Percentiles rank a stretch among this genome's conserved stretches.
These are phyloP conservation scores for Agrochola macilenta DNA, from an alignment of 2,888 invertebrate species.

Conservation along the genomic window DNA sequence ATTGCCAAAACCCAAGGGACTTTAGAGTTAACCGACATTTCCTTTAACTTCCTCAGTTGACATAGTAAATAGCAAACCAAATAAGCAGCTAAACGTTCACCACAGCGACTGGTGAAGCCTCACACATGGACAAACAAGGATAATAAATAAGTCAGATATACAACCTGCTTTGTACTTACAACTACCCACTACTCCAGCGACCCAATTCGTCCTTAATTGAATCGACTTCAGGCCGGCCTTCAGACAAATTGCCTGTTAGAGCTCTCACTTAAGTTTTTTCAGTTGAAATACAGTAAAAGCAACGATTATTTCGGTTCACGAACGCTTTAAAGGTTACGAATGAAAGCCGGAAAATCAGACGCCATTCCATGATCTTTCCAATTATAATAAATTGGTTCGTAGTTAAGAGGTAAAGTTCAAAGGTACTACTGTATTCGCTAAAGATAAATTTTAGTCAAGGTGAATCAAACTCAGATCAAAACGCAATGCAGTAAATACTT, in stretches of 20 bases:
- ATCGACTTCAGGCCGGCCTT: conserved; percentile 66
- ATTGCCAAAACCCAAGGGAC: not conserved
- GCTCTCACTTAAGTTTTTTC: conserved; percentile 61
- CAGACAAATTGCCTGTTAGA: conserved; percentile 65
- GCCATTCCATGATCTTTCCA: conserved; percentile 25
- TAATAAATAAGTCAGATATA: conserved; percentile 52
- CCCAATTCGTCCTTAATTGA: conserved; percentile 71
- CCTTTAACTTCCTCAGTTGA: not conserved
- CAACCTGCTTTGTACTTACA: conserved; percentile 53
- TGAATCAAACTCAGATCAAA: conserved; percentile 67
- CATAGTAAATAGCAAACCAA: conserved; percentile 19
- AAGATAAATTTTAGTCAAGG: conserved; percentile 22
- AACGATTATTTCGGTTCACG: conserved; percentile 51
- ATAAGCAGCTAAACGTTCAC: conserved; percentile 6
- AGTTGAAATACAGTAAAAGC: conserved; percentile 56
- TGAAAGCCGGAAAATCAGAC: conserved; percentile 35
- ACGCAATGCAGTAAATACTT: conserved; percentile 90
- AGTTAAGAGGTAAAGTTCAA: conserved; percentile 20
- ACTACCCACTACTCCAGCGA: conserved; percentile 65
- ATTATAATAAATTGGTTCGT: conserved; percentile 43
- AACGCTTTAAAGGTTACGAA: conserved; percentile 34
- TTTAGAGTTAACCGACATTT: not conserved
- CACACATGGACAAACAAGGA: conserved; percentile 41
- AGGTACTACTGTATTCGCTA: conserved; percentile 2
- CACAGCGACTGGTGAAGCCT: conserved; percentile 31